A percentile compares a stretch with the other conserved stretches of the same genome.
Conservation (phyloP, 2,888 invertebrate genomes). For the Aspidiotus rigidus region DNA sequence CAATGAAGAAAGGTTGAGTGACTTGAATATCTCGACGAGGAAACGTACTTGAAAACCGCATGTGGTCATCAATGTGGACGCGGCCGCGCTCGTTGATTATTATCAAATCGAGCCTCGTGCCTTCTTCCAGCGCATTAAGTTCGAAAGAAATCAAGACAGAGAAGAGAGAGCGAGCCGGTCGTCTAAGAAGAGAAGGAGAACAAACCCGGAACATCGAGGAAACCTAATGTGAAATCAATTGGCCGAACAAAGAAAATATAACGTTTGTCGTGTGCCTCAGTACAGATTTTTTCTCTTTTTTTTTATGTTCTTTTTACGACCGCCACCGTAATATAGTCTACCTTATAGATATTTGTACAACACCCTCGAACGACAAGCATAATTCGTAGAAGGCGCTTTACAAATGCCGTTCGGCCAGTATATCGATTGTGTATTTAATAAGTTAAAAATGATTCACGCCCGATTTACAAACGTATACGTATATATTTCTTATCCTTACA, state of each 20-base stretch:
- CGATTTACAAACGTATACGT: too few species aligned
- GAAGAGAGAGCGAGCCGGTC: too few species aligned
- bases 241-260: constrained; percentile 16
- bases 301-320: not conserved
- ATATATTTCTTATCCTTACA: too few species aligned
- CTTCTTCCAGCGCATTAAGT: constrained; percentile 23
- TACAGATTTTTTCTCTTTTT: constrained; percentile 11
- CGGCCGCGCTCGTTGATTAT: constrained; percentile 8
- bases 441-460: too few species aligned
- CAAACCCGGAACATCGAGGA: constrained; percentile 18
- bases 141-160: not conserved
- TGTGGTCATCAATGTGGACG: constrained; percentile 30
- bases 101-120: constrained; percentile 30
- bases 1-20: not conserved
- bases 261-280: constrained; percentile 26
- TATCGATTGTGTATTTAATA: too few species aligned
- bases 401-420: too few species aligned
- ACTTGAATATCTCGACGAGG: constrained; percentile 11
- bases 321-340: too few species aligned
- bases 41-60: constrained; percentile 30
- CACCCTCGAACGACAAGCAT: too few species aligned
- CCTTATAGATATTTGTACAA: too few species aligned
- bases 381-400: too few species aligned
- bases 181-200: not conserved
- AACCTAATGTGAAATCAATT: constrained; percentile 27